Evolutionary conservation across 2,797 vertebrate genomes (phyloP).

Genomic region (Tiaroga cobitis): DNA sequence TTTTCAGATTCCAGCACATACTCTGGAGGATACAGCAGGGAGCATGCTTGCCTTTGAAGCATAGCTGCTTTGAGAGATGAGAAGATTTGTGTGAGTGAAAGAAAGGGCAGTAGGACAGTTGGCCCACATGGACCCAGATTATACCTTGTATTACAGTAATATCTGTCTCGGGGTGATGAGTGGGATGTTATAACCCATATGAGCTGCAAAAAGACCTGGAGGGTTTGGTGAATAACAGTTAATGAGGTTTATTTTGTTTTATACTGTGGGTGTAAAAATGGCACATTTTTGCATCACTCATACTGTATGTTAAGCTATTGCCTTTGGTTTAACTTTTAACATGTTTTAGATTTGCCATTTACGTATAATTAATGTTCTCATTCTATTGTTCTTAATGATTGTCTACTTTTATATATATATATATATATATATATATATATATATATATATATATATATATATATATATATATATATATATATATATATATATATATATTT

Average conservation of each 20-base stretch:
- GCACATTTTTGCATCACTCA: neutral
- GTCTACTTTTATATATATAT: neutral
- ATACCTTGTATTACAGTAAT: neutral
- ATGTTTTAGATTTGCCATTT: neutral
- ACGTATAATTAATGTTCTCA: neutral
- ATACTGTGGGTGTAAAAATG: conserved; percentile 1
- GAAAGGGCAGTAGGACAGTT: conserved; percentile 17
- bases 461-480: no score
- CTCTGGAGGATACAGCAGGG: conserved; percentile 20
- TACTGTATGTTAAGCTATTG: neutral
- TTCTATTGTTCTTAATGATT: neutral
- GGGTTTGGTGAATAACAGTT: conserved; percentile 1
- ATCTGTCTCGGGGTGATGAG: neutral
- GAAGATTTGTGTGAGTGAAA: conserved; percentile 7
- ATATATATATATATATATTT: neutral
- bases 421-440: neutral
- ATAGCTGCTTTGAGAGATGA: conserved; percentile 26
- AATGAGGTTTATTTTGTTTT: conserved; percentile 6
- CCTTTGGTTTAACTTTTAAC: neutral
- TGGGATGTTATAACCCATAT: neutral
- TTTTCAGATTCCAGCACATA: conserved; percentile 12
- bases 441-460: neutral
- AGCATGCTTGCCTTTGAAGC: conserved; percentile 41
- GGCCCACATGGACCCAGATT: conserved; percentile 26
- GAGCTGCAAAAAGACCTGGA: neutral